phyloP scores from a whole-genome alignment of 2,113 vertebrate species.

The Orycteropus afer region DNA sequence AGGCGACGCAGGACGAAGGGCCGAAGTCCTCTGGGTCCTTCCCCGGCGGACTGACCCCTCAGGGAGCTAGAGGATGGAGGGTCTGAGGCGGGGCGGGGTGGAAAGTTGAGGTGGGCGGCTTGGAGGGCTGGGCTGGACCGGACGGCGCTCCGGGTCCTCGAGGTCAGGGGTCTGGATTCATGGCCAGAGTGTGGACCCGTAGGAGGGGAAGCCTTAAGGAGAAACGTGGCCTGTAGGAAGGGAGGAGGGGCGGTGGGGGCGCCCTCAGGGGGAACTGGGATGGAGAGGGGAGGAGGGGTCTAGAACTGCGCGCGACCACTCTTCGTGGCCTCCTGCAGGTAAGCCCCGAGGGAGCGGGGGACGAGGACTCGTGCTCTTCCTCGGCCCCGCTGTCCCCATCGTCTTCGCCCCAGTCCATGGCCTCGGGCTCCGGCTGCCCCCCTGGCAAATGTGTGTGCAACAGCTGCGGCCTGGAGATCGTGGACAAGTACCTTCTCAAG shows the following conservation, averaged over 20 bases:
- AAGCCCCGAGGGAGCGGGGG: slow-evolving; percentile 87
- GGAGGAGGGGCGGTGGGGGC: neutral
- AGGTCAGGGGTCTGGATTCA: slow-evolving; percentile 1
- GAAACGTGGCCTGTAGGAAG: too few species aligned
- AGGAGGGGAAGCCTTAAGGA: neutral
- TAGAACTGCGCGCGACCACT: neutral
- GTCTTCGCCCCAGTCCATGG: slow-evolving; percentile 92
- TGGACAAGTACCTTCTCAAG: slow-evolving; percentile 99
- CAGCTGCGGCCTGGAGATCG: slow-evolving; percentile 94
- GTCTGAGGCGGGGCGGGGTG: neutral
- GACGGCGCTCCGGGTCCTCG: neutral
- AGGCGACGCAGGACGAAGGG: neutral
- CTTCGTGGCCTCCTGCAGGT: slow-evolving; percentile 82
- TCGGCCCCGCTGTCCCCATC: slow-evolving; percentile 89
- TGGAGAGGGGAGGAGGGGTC: neutral
- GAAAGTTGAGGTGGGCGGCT: neutral
- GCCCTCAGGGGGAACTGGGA: neutral
- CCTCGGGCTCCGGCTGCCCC: slow-evolving; percentile 88
- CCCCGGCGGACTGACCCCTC: neutral
- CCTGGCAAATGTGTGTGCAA: slow-evolving; percentile 91
- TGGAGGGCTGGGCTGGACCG: neutral
- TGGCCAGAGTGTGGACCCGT: neutral
- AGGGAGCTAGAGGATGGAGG: neutral
- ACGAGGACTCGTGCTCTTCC: slow-evolving; percentile 91
- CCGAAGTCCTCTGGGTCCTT: neutral